phyloP scores from a whole-genome alignment of 2,797 vertebrate genomes.

The Austrolebias charrua region DNA sequence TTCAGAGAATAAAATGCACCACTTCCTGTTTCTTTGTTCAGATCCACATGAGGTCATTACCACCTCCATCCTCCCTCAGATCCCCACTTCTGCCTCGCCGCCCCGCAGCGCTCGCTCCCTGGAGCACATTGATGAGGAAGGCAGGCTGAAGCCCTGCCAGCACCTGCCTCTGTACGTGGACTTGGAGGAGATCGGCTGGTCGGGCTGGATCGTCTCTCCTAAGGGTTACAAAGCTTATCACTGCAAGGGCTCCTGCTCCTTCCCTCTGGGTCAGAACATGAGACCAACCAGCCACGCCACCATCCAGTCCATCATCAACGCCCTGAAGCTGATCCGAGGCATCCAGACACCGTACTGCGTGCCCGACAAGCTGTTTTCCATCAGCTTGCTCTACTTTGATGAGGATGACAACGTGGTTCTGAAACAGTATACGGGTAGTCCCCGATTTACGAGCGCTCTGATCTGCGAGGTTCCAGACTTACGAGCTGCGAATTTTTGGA shows the following conservation, averaged over 20 bases:
- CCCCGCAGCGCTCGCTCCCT: conserved; percentile 78
- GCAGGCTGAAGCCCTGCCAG: conserved; percentile 70
- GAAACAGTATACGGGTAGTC: conserved; percentile 87
- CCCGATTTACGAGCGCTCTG: too few species aligned
- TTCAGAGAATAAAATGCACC: neutral
- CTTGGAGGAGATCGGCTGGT: conserved; percentile 81
- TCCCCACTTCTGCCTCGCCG: conserved; percentile 27
- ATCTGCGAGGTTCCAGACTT: too few species aligned
- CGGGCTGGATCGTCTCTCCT: conserved; percentile 84
- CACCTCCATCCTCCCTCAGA: conserved; percentile 52
- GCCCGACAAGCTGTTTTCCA: conserved; percentile 86
- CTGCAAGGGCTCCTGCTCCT: conserved; percentile 81
- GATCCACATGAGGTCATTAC: conserved; percentile 43
- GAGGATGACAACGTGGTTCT: conserved; percentile 87
- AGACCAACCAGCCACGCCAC: conserved; percentile 85
- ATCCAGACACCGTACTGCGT: conserved; percentile 84
- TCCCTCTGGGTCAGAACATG: conserved; percentile 85
- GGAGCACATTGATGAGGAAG: conserved; percentile 65
- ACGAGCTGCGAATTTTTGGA: too few species aligned
- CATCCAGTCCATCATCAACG: conserved; percentile 86
- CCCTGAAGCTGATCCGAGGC: conserved; percentile 81
- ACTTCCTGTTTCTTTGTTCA: conserved; percentile 35
- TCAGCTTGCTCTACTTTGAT: conserved; percentile 87
- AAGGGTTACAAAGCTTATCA: conserved; percentile 81
- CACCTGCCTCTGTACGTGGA: conserved; percentile 81